phyloP scores from a whole-genome alignment of 2,797 vertebrate species.

The Acipenser transmontanus region DNA sequence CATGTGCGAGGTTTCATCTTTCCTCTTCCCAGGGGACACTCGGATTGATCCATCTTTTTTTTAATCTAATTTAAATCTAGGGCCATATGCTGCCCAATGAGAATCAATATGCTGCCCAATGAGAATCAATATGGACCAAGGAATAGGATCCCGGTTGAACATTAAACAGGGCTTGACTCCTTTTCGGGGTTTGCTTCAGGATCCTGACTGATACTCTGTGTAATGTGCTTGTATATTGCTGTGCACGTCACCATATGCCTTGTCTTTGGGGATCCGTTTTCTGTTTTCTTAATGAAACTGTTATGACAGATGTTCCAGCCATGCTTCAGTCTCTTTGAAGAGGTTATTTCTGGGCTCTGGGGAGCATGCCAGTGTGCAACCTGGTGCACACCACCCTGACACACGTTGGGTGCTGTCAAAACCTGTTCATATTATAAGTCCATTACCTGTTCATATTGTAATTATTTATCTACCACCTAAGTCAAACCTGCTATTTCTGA shows the following conservation, averaged over 20 bases:
- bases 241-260: neutral
- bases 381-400: neutral
- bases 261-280: neutral
- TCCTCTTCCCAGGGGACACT: slow-evolving; percentile 42
- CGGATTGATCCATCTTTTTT: slow-evolving; percentile 45
- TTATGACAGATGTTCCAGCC: neutral
- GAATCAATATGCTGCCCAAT: too few relatives aligned
- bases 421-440: too few relatives aligned
- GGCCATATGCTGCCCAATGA: slow-evolving; percentile 33
- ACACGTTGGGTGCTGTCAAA: neutral
- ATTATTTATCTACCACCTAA: too few relatives aligned
- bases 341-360: neutral
- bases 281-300: neutral
- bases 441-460: too few relatives aligned
- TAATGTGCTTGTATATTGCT: neutral
- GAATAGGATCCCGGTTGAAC: slow-evolving; percentile 47
- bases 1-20: slow-evolving; percentile 45
- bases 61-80: slow-evolving; percentile 36
- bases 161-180: slow-evolving; percentile 29
- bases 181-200: neutral
- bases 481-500: too few relatives aligned
- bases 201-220: neutral
- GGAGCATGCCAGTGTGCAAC: neutral
- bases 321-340: neutral
- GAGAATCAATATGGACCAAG: slow-evolving; percentile 65